Base-by-base conservation (phyloP, 1,140 invertebrate species). In the Colletes latitarsis region DNA sequence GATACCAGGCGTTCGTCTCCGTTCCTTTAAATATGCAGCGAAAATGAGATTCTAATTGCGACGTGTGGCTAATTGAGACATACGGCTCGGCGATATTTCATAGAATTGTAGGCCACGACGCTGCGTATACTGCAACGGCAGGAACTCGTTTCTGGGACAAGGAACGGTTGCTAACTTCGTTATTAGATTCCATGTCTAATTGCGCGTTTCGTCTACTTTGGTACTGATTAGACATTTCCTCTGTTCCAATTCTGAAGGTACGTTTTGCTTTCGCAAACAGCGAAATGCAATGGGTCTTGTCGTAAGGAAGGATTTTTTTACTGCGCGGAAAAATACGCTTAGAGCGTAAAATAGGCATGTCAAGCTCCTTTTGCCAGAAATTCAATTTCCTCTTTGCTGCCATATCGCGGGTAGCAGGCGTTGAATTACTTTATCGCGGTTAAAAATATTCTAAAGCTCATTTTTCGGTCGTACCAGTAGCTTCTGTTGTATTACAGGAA, bases 181-280 rank as follows among this genome's bases (percentile, higher is more conserved):
- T 57, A 39, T 77, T 77, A 49, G 41, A 60, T 60, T 77, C 55
- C 66, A 6, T 60, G 60, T 77, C 66, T 68, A 76, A 76, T 76
- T 67, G 53, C 3, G 19, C 39, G 64, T 19, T 49, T 62, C 55
- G 70, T 15, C 30, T 9, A 15, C 62, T 10, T n/a, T 14, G 53
- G 10, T 15, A 15, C 21, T 55, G 21, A n/a, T 21, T 12, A 17
- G 17, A 14, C 46, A 15, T 75, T 75, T 19, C 64, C n/a, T 69
- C 43, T 19, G 10, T 17, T 67, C 53, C 39, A 17, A 15, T n/a
- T 57, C 49, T 46, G 4, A 8, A 30, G 4, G 14, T 4, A 6
- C 39, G 17, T 41, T 17, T 30, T 43, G 9, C n/a, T 41, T 15
- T 0, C 6, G 6, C 41, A 14, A 21, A 0, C 6, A n/a, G n/a